Base-by-base conservation (phyloP, 2,888 invertebrate species). In the Plebejus melissa region DNA sequence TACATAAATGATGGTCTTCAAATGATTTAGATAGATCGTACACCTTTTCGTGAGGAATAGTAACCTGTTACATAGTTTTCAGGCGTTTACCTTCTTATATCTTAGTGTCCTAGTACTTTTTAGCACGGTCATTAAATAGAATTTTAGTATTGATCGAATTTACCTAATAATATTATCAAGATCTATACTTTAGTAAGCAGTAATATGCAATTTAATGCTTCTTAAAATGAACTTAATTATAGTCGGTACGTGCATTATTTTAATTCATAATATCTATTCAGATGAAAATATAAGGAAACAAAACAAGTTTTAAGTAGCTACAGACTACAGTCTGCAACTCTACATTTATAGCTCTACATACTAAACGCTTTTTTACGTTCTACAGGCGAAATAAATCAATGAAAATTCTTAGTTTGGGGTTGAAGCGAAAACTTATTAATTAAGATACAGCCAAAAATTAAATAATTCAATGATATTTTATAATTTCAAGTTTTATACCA, bases 11-110 rank as follows among this genome's bases (percentile, higher is more conserved):
- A 41, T 9, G n/a, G n/a, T 70, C 11, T 16, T 71, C 22, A 22
- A 22, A 46, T 71, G 13, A 28, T 69, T 54, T 75, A 36, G 41
- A 50, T 41, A 57, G 22, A 38, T 6, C 38, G 41, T 78, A 85
- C 84, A 90, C 89, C 91, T 90, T 91, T 90, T 91, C 83, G 77
- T 82, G 80, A 81, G 88, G 85, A 91, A 88, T 92, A 91, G 85
- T 82, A 85, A 90, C 90, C 90, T 91, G 89, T 88, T 90, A 92
- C 91, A 83, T 83, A 78, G 80, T 79, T 80, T 82, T 82, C 79
- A 80, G 82, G 79, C 79, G 79, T 78, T 80, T 81, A 90, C 85
- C 78, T 80, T 79, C 77, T 78, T 46, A 72, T 50, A 6, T 72
- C 32, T 72, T 72, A 71, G 46, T 50, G 11, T 13, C 72, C 77